These are phyloP conservation scores for Enteromius anoplus DNA, from an alignment of 2,797 vertebrate genomes.

Conservation along the genomic window DNA sequence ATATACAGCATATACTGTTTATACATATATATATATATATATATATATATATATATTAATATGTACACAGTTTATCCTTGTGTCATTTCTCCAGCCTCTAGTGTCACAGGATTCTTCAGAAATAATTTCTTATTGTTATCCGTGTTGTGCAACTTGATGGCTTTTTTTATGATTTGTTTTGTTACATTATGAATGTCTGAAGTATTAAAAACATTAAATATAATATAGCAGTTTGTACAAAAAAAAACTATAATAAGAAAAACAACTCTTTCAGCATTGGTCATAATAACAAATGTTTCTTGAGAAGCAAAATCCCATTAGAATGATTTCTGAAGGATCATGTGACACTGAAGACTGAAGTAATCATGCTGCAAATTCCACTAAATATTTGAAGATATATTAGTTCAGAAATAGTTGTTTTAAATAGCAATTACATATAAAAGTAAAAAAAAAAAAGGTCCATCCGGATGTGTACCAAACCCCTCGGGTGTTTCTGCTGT, in stretches of 20 bases:
- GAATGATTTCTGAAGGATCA: background rate
- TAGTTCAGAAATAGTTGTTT: background rate
- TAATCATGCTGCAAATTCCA: background rate
- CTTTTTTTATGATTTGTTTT: background rate
- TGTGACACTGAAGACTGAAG: background rate
- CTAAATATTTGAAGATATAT: background rate
- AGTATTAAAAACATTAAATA: background rate
- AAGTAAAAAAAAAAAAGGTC: background rate
- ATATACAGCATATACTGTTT: too few species aligned
- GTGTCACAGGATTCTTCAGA: background rate
- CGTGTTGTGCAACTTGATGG: background rate
- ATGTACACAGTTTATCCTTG: background rate
- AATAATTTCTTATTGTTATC: background rate
- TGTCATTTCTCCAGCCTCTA: background rate
- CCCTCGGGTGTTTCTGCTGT: background rate
- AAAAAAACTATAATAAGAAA: too few species aligned
- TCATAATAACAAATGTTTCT: background rate
- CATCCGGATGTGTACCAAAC: background rate
- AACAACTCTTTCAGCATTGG: background rate
- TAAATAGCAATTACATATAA: background rate
- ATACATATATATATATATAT: too few species aligned
- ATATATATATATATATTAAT: too few species aligned
- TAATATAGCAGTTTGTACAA: too few species aligned
- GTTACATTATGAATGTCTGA: background rate
- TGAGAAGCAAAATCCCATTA: background rate